Percentiles rank a stretch among this genome's conserved stretches.
Conservation (phyloP, 2,113 vertebrate genomes). For the Gasterosteus aculeatus region DNA sequence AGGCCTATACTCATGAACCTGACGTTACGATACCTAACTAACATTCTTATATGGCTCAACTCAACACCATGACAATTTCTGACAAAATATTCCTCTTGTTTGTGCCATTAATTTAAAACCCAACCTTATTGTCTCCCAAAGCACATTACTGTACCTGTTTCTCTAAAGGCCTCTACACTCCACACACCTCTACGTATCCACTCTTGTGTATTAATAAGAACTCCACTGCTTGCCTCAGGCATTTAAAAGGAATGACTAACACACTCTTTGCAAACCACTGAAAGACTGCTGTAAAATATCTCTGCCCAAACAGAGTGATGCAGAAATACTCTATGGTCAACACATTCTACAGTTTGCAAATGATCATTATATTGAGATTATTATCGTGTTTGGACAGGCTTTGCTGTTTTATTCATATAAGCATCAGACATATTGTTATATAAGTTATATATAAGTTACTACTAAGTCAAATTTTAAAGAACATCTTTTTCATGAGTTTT, state of each 20-base stretch:
- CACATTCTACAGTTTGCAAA: conserved; percentile 33
- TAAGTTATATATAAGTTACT: conserved; percentile 6
- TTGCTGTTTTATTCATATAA: conserved; percentile 10
- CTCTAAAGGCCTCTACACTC: conserved; percentile 28
- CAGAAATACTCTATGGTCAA: conserved; percentile 40
- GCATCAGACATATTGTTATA: conserved; percentile 11
- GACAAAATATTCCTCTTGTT: conserved; percentile 1
- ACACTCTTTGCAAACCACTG: conserved; percentile 59
- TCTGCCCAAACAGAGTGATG: conserved; percentile 60
- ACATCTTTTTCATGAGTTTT: conserved; percentile 60
- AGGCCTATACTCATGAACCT: background rate
- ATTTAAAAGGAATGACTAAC: conserved; percentile 67
- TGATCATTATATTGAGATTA: background rate
- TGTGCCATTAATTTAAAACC: conserved; percentile 31
- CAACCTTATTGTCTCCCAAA: conserved; percentile 27
- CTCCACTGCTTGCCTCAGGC: conserved; percentile 52
- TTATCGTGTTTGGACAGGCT: conserved; percentile 23
- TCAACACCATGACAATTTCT: conserved; percentile 7
- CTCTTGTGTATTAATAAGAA: conserved; percentile 59
- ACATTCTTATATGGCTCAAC: background rate
- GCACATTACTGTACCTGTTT: conserved; percentile 49
- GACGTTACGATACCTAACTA: background rate
- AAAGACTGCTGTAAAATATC: conserved; percentile 63
- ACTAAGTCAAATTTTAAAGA: conserved; percentile 36
- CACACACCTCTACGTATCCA: conserved; percentile 32